These are phyloP conservation scores for Condylura cristata DNA, from an alignment of 2,113 vertebrate species.

Conservation along the genomic window DNA sequence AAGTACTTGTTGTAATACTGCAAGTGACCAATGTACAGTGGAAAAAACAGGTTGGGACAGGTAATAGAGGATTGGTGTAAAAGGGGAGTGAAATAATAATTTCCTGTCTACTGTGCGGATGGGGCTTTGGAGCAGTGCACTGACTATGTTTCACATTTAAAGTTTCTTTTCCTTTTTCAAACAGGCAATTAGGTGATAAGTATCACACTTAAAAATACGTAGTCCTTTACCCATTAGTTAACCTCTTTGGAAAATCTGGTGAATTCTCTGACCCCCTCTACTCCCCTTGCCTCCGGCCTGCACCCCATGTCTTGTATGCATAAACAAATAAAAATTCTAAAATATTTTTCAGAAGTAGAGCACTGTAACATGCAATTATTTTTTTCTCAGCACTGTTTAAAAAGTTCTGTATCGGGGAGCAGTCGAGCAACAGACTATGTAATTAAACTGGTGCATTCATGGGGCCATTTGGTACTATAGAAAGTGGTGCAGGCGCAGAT, in stretches of 20 bases:
- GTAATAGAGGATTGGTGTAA: background rate
- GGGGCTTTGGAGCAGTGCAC: background rate
- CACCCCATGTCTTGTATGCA: too few relatives aligned
- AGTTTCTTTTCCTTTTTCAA: background rate
- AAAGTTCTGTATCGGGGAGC: background rate
- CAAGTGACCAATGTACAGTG: background rate
- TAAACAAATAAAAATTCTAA: too few relatives aligned
- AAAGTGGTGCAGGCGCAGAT: background rate
- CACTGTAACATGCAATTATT: background rate
- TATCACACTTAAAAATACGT: background rate
- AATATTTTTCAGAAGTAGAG: background rate
- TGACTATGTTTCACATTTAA: background rate
- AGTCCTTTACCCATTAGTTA: background rate
- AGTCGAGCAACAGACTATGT: background rate
- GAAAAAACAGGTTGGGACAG: background rate
- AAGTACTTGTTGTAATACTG: background rate
- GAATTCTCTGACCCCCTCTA: too few relatives aligned
- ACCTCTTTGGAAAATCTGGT: too few relatives aligned
- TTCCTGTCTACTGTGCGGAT: background rate
- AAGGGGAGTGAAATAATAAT: background rate
- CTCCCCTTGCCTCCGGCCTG: too few relatives aligned
- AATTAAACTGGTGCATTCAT: background rate
- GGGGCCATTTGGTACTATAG: background rate
- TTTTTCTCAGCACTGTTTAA: background rate
- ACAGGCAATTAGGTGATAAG: background rate